Evolutionary conservation across 2,888 invertebrate genomes (phyloP), one percentile per base, ranked within the genome.

Genomic region (Eilema caniola): DNA sequence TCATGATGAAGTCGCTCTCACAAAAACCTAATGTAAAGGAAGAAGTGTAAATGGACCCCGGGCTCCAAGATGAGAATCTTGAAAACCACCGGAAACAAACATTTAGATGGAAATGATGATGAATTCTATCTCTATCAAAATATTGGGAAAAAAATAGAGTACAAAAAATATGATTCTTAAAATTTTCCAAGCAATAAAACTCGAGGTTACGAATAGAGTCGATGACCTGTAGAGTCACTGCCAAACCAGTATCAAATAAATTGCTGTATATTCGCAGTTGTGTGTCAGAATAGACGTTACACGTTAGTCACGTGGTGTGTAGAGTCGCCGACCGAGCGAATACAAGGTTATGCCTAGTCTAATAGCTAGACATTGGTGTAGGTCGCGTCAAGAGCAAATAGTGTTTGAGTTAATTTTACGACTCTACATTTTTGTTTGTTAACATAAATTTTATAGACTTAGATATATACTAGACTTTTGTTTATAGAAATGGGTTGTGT

Each of bases 161-260:
- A 12, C 59, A 25, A 59, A 25, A 59, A 59, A 25, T 25, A 14
- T 59, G 25, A 59, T 59, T 28, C 14, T 59, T 16, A 25, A 28
- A 59, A 28, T 25, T 25, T 28, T 59, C 24, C 28, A 23, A 65
- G 57, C 16, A 33, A 65, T 33, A 4, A 61, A 67, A 47, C n/a
- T 61, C 28, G 41, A 28, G 3, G 23, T 66, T n/a, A 56, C 25
- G 20, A 66, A 31, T 53, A 63, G 63, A 68, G 80, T 72, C 76
- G 72, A 63, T 11, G 72, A 72, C 78, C 80, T 60, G 69, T 78
- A 78, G 74, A 80, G 72, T 71, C 76, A 67, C 41, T 66, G 41
- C 66, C 59, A 60, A 66, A 74, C 57, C 24, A 16, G 41, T 60
- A 59, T 57, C 33, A n/a, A 25, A 59, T 11, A 37, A 66, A 66